Conservation (phyloP, 2,113 vertebrate species). For the Reinhardtius hippoglossoides region DNA sequence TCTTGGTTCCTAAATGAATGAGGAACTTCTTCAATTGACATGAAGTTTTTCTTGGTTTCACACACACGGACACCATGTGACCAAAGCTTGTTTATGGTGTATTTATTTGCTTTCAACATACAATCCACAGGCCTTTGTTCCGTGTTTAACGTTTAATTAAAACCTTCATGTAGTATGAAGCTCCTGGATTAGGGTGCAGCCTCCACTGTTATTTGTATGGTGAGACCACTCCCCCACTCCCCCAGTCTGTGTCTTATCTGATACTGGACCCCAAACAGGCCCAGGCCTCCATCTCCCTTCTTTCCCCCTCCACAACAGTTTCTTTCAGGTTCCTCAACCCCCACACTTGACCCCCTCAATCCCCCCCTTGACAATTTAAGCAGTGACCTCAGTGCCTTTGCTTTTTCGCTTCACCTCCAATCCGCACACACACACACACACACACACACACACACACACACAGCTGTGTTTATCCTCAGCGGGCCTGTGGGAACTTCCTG, state of each 20-base stretch:
- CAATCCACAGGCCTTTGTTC: no score
- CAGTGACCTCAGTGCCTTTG: slow-evolving; percentile 56
- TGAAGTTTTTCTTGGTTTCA: no score
- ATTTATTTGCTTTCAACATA: no score
- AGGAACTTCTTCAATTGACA: no score
- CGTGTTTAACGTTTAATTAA: no score
- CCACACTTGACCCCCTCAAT: background rate
- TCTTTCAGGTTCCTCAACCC: slow-evolving; percentile 18
- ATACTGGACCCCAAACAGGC: slow-evolving; percentile 42
- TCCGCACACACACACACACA: no score
- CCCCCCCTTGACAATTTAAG: background rate
- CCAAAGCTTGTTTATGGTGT: no score
- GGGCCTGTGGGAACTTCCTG: slow-evolving; percentile 71
- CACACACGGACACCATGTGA: no score
- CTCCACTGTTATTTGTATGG: slow-evolving; percentile 2
- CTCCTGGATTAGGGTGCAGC: background rate
- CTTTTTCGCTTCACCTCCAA: slow-evolving; percentile 62
- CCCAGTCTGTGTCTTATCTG: slow-evolving; percentile 45
- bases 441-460: slow-evolving; percentile 40
- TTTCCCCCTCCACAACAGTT: slow-evolving; percentile 10
- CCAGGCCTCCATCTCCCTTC: background rate
- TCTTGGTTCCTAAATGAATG: no score
- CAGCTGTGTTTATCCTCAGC: slow-evolving; percentile 82
- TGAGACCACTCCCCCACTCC: slow-evolving; percentile 29
- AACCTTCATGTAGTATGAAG: background rate